Conservation (phyloP, 2,888 invertebrate genomes). For the Aradus depressus region DNA sequence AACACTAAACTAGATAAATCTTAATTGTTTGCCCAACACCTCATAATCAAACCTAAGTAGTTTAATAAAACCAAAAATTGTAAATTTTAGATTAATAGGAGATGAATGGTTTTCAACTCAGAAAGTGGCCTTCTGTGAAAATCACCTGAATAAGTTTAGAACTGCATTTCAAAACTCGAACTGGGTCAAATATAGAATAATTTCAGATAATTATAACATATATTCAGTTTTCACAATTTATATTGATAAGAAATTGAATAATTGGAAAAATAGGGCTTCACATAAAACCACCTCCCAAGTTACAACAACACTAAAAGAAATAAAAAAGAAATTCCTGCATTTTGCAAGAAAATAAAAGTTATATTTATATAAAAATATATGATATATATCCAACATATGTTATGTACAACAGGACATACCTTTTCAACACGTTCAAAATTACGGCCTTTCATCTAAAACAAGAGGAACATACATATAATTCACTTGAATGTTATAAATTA, state of each 20-base stretch:
- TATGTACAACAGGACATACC: slow-evolving; percentile 50
- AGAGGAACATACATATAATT: slow-evolving; percentile 30
- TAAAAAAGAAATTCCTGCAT: slow-evolving; percentile 31
- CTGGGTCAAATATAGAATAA: too few species aligned
- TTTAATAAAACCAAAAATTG: neutral
- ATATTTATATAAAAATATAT: slow-evolving; percentile 19
- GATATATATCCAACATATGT: slow-evolving; percentile 30
- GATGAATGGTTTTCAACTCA: slow-evolving; percentile 20
- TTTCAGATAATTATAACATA: too few species aligned
- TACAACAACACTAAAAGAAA: slow-evolving; percentile 35
- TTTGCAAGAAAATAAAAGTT: slow-evolving; percentile 23
- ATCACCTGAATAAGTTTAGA: neutral
- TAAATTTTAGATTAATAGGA: too few species aligned
- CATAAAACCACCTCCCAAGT: slow-evolving; percentile 38
- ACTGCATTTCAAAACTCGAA: too few species aligned
- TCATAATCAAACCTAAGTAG: neutral
- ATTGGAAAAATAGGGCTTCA: slow-evolving; percentile 5
- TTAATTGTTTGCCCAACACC: neutral
- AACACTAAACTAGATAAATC: neutral
- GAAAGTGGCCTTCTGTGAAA: slow-evolving; percentile 24
- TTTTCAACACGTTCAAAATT: slow-evolving; percentile 98
- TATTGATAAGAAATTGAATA: too few species aligned
- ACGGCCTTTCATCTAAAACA: slow-evolving; percentile 85
- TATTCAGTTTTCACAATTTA: too few species aligned
- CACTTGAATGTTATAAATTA: too few species aligned